Evolutionary conservation across 1,140 invertebrate species (phyloP), one percentile per base, ranked within the genome.

Genomic region (Helicoverpa zea): DNA sequence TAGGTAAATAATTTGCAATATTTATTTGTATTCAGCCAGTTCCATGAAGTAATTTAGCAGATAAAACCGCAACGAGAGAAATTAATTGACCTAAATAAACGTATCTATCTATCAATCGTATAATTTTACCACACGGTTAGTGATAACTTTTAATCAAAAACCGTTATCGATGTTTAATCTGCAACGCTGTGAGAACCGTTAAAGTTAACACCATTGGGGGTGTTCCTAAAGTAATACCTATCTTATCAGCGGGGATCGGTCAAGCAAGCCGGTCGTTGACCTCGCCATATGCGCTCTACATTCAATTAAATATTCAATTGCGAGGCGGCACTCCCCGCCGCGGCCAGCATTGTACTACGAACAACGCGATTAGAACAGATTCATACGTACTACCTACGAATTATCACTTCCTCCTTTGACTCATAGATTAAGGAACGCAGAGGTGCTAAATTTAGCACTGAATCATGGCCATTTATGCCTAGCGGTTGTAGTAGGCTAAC

Each of bases 251-350:
- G 49, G 10, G 13, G 54, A 59, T 74, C 54, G 66, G 49, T 61
- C 78, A 73, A 73, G 47, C 30, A 73, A 73, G 18, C 7, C 30
- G 76, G 76, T 70, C 81, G 80, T 78, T 82, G 66, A 85, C 81
- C 84, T 74, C 85, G 75, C 63, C 43, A 74, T 84, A 70, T 75
- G 77, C 58, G 81, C 66, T 87, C 86, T 72, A 84, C 81, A 87
- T 90, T 89, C 87, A 88, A 90, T 91, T 87, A 89, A 90, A 91
- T 86, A 90, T 90, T 91, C 84, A 87, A 89, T 88, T 81, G 86
- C 80, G 73, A 84, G 58, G 59, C 83, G 63, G 74, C 82, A 83
- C 86, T 81, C 85, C 86, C 83, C 74, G 82, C 81, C 74, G 87
- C 84, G 79, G 77, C 84, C 58, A 14, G 79, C 83, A 81, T 59